Evolutionary conservation across 2,888 invertebrate species (phyloP).

Genomic region (Ptilodon capucinus): DNA sequence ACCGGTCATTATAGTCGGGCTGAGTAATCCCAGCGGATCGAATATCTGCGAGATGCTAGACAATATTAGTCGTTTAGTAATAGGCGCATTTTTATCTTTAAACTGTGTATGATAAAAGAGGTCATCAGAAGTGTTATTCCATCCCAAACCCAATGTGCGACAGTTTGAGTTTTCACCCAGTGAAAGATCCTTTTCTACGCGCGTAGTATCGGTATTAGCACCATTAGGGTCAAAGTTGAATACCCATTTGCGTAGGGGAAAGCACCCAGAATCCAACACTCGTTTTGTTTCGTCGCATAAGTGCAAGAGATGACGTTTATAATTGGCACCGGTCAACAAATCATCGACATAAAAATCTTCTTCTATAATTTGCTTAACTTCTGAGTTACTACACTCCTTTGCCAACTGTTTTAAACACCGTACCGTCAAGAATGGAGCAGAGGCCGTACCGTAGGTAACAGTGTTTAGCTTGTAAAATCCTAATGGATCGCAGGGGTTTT

Average conservation of each 20-base stretch:
- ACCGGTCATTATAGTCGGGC: conserved; percentile 1
- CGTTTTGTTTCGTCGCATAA: neutral
- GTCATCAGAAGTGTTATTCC: neutral
- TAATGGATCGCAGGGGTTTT: conserved; percentile 1
- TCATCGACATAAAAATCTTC: conserved; percentile 2
- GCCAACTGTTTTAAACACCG: conserved; percentile 1
- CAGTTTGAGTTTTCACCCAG: neutral
- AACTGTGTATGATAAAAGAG: conserved; percentile 1
- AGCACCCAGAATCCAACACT: neutral
- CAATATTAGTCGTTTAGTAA: conserved; percentile 4
- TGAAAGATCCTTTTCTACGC: neutral
- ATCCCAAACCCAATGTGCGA: conserved; percentile 5
- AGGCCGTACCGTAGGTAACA: conserved; percentile 1
- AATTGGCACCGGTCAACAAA: neutral
- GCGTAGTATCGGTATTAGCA: neutral
- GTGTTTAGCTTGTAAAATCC: neutral
- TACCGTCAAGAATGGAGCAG: conserved; percentile 3
- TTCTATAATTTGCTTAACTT: neutral
- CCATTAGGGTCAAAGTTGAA: neutral
- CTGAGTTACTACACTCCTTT: neutral
- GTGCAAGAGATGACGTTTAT: neutral
- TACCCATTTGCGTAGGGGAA: conserved; percentile 5
- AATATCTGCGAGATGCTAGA: conserved; percentile 2
- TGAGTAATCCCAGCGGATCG: conserved; percentile 5
- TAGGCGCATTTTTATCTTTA: neutral